A percentile compares a stretch with the other conserved stretches of the same genome.
Conservation (phyloP, 2,113 vertebrate genomes). For the Hiodon tergisus region DNA sequence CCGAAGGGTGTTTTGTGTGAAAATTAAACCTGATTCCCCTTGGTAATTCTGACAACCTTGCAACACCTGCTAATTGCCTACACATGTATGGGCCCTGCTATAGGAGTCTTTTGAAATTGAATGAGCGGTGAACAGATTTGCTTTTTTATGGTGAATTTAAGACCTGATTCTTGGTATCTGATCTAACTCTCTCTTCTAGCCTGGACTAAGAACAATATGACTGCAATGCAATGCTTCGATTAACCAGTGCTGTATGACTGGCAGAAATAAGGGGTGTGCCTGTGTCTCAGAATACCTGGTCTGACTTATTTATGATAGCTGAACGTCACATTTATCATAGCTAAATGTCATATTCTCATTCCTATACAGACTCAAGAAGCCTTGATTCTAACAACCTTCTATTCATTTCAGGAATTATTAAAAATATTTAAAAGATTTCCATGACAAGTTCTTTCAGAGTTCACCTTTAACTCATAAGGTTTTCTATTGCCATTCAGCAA, state of each 20-base stretch:
- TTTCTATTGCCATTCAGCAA: constrained; percentile 5
- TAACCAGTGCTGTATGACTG: no score
- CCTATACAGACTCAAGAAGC: no score
- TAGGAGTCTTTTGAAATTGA: no score
- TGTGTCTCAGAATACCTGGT: not conserved
- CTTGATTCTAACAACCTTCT: not conserved
- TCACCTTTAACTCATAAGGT: constrained; percentile 1
- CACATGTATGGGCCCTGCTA: no score
- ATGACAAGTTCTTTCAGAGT: constrained; percentile 8
- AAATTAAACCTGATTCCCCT: constrained; percentile 6
- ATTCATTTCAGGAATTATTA: not conserved
- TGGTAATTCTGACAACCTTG: not conserved
- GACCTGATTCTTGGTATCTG: no score
- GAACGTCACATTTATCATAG: not conserved
- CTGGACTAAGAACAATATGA: no score
- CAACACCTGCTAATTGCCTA: not conserved
- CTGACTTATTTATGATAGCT: constrained; percentile 1
- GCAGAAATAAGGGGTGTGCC: no score
- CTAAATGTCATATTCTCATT: no score
- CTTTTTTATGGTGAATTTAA: no score
- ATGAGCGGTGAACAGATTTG: no score
- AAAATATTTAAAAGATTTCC: constrained; percentile 23
- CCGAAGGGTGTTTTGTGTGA: not conserved
- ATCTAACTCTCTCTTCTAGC: no score
- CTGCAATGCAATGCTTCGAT: no score